These are phyloP conservation scores for Rallus crepitans DNA, from an alignment of 2,797 vertebrate species.

Conservation along the genomic window DNA sequence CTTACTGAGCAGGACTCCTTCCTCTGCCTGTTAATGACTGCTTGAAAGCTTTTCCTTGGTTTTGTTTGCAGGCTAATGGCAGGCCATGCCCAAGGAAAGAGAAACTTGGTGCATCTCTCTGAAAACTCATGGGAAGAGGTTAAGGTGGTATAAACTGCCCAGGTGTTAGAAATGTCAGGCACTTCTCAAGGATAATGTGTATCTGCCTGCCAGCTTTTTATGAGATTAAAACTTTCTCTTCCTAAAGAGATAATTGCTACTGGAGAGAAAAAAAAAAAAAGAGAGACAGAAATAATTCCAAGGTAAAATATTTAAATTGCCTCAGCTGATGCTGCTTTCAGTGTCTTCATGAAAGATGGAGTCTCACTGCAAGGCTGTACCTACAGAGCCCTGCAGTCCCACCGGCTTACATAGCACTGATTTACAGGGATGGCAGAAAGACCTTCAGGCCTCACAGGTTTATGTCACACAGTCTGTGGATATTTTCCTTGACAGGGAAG, in stretches of 20 bases:
- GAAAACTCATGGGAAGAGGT: not conserved
- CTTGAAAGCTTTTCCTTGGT: not conserved
- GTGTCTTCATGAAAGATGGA: not conserved
- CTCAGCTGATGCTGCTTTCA: not conserved
- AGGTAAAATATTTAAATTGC: not conserved
- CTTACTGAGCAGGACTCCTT: not conserved
- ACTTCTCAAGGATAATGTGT: not conserved
- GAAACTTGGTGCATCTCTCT: not conserved
- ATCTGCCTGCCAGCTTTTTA: not conserved
- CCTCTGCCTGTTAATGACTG: not conserved
- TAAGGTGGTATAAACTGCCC: too few relatives aligned
- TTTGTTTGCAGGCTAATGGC: not conserved
- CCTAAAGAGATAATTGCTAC: not conserved
- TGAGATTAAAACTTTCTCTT: not conserved
- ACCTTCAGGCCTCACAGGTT: slow-evolving; percentile 28
- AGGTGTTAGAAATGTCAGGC: not conserved
- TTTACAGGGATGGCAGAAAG: not conserved
- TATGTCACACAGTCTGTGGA: slow-evolving; percentile 10
- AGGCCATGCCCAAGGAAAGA: not conserved
- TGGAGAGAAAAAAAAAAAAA: not conserved
- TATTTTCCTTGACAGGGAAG: slow-evolving; percentile 61
- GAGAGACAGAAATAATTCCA: not conserved
- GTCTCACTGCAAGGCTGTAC: not conserved
- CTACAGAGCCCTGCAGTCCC: not conserved
- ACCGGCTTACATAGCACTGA: not conserved